Evolutionary conservation across 37 sponge, comb jelly and placozoan species (phyloP).

Genomic region (Spongilla lacustris): DNA sequence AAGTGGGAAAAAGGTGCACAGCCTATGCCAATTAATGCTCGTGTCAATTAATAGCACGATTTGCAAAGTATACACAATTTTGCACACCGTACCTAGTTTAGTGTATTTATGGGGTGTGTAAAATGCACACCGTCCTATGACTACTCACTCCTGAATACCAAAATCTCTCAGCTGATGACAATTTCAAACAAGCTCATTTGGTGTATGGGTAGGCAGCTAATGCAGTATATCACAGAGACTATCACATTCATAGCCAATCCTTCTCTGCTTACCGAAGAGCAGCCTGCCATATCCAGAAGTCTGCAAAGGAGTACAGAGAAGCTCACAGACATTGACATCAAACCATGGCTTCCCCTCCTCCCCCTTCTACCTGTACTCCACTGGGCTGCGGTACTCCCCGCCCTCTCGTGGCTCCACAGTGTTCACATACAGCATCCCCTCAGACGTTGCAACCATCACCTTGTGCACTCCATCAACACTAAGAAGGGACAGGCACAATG

Average conservation of each 20-base stretch:
- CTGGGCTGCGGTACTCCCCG: conserved; percentile 60
- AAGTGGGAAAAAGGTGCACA: no score
- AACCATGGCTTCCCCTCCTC: background rate
- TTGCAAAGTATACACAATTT: no score
- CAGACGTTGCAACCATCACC: conserved; percentile 78
- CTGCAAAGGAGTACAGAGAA: background rate
- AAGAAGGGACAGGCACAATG: background rate
- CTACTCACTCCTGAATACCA: no score
- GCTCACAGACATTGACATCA: background rate
- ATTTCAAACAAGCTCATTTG: background rate
- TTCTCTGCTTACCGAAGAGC: background rate
- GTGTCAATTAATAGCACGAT: no score
- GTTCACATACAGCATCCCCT: conserved; percentile 64
- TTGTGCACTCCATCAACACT: conserved; percentile 67
- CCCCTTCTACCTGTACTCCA: conserved; percentile 39
- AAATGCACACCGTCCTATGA: no score
- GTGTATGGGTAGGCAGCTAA: background rate
- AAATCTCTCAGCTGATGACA: no score
- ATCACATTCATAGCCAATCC: no score
- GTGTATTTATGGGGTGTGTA: no score
- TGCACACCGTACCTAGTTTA: no score
- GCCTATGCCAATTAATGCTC: no score
- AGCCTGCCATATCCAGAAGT: background rate
- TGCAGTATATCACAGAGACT: background rate
- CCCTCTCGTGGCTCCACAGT: conserved; percentile 67